These are phyloP conservation scores for Melinaea marsaeus DNA, from an alignment of 2,888 invertebrate species.

Conservation along the genomic window DNA sequence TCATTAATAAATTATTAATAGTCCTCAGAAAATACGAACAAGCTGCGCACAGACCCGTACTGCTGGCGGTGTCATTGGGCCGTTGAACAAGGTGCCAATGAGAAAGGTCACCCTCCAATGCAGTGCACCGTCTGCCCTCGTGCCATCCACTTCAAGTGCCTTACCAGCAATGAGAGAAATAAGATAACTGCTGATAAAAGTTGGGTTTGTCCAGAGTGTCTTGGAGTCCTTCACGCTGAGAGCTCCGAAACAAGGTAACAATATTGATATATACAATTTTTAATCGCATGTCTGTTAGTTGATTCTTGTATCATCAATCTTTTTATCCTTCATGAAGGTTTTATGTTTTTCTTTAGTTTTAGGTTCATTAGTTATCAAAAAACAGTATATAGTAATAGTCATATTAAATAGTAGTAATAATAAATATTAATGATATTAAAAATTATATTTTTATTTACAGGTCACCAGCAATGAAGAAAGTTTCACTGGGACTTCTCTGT, in stretches of 20 bases:
- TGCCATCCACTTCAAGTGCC: constrained; percentile 89
- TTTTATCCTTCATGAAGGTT: too few relatives aligned
- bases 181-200: constrained; percentile 57
- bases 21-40: constrained; percentile 42
- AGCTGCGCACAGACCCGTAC: constrained; percentile 82
- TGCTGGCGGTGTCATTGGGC: constrained; percentile 96
- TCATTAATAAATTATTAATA: constrained; percentile 23
- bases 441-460: constrained; percentile 51
- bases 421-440: too few relatives aligned
- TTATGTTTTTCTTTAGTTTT: too few relatives aligned
- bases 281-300: neutral
- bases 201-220: constrained; percentile 95
- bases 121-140: constrained; percentile 91
- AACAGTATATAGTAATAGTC: too few relatives aligned
- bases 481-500: constrained; percentile 85
- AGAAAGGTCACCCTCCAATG: constrained; percentile 60
- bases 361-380: too few relatives aligned
- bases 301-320: too few relatives aligned
- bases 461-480: constrained; percentile 83
- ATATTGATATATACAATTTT: constrained; percentile 11
- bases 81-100: constrained; percentile 66
- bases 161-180: constrained; percentile 69
- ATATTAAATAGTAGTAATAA: too few relatives aligned
- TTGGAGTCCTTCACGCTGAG: constrained; percentile 83
- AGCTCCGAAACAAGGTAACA: constrained; percentile 82